Percentiles rank a stretch among this genome's conserved stretches.
Conservation (phyloP, 2,797 vertebrate species). For the Thaleichthys pacificus region DNA sequence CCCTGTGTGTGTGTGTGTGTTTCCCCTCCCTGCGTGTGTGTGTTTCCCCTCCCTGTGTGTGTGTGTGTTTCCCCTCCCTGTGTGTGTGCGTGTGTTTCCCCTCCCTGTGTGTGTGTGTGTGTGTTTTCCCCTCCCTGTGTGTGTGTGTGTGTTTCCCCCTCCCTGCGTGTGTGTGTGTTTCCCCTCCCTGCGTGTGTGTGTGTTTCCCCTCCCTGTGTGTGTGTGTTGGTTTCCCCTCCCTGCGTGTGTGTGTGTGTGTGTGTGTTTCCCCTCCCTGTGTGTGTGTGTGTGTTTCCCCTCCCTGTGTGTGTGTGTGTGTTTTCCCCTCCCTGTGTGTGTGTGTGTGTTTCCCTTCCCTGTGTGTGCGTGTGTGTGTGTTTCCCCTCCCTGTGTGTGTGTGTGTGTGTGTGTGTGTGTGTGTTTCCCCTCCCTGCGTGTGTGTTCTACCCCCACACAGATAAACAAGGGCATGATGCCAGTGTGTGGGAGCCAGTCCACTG, state of each 20-base stretch:
- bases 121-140: not conserved
- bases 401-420: not conserved
- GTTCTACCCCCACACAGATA: conserved; percentile 75
- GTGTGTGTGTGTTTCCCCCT: too few relatives aligned
- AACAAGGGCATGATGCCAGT: conserved; percentile 92
- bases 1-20: not conserved
- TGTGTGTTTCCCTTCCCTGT: not conserved
- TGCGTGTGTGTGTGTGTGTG: not conserved
- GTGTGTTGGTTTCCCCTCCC: not conserved
- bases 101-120: not conserved
- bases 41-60: not conserved
- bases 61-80: not conserved
- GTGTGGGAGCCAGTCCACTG: conserved; percentile 83
- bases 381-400: conserved; percentile 1
- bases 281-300: not conserved
- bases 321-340: too few relatives aligned
- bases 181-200: not conserved
- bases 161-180: not conserved
- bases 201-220: too few relatives aligned
- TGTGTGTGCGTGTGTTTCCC: not conserved
- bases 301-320: not conserved
- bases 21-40: not conserved
- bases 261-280: too few relatives aligned
- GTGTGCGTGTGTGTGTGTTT: not conserved
- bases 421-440: not conserved